Conservation (phyloP, 1,140 invertebrate species). For the Argopecten irradians region DNA sequence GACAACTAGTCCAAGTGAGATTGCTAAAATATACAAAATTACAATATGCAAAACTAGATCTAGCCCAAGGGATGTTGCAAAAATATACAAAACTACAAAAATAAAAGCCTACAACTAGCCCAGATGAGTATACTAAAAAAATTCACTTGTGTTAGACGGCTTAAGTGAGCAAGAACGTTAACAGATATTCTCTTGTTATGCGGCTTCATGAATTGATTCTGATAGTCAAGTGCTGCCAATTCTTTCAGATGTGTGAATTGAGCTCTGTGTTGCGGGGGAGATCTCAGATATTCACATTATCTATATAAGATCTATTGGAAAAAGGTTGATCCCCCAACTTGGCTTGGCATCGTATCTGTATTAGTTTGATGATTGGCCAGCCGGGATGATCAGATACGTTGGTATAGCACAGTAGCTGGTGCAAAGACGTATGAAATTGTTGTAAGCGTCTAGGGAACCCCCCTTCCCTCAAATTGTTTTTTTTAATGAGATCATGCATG, state of each 20-base stretch:
- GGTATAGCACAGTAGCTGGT: neutral
- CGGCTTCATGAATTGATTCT: neutral
- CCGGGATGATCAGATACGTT: neutral
- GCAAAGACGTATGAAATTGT: slow-evolving; percentile 1
- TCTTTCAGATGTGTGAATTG: neutral
- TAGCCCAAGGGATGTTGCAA: no score
- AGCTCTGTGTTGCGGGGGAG: neutral
- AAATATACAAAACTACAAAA: no score
- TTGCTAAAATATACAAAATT: no score
- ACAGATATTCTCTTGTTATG: neutral
- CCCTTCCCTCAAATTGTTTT: neutral
- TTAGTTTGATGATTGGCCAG: neutral
- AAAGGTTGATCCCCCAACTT: neutral
- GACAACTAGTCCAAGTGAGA: no score
- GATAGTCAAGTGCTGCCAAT: neutral
- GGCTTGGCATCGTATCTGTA: neutral
- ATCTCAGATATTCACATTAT: no score
- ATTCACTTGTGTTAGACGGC: neutral
- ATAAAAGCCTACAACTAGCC: no score
- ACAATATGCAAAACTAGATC: no score
- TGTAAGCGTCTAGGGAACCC: neutral
- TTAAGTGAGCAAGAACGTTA: neutral
- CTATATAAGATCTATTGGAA: neutral
- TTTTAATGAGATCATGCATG: neutral
- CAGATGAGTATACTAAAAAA: no score